Conservation (phyloP, 30 jellyfish, hydroid and myxozoan species). For the Turritopsis dohrnii region DNA sequence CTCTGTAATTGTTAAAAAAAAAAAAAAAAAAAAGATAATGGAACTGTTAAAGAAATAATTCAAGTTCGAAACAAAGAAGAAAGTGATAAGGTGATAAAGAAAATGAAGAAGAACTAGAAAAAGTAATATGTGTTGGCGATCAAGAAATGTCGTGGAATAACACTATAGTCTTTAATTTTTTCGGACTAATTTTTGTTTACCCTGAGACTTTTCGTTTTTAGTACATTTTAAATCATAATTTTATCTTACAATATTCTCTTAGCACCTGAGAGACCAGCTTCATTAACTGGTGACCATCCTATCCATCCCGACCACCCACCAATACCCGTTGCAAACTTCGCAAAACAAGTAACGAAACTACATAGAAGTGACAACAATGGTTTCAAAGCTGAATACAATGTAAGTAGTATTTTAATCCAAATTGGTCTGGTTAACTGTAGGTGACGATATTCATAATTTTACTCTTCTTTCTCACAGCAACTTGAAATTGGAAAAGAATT, state of each 20-base stretch:
- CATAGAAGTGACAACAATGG: slow-evolving; percentile 74
- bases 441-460: too few species aligned
- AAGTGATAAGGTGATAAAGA: too few species aligned
- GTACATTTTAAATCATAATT: background rate
- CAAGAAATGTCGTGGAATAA: too few species aligned
- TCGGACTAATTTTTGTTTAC: too few species aligned
- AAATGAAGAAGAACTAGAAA: too few species aligned
- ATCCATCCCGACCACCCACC: slow-evolving; percentile 89
- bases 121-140: too few species aligned
- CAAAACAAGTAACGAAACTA: slow-evolving; percentile 58
- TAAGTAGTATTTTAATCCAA: background rate
- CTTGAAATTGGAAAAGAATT: slow-evolving; percentile 90
- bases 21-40: too few species aligned
- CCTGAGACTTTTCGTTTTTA: too few species aligned
- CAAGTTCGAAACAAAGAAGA: too few species aligned
- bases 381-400: slow-evolving; percentile 57
- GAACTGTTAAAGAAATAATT: too few species aligned
- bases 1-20: too few species aligned
- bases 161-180: too few species aligned
- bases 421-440: background rate
- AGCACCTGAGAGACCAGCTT: slow-evolving; percentile 56
- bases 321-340: slow-evolving; percentile 39
- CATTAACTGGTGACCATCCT: slow-evolving; percentile 66
- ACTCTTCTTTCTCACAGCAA: slow-evolving; percentile 36
- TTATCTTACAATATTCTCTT: slow-evolving; percentile 15